Base-by-base conservation (phyloP, 2,888 invertebrate genomes). In the Scaptomyza reducta region DNA sequence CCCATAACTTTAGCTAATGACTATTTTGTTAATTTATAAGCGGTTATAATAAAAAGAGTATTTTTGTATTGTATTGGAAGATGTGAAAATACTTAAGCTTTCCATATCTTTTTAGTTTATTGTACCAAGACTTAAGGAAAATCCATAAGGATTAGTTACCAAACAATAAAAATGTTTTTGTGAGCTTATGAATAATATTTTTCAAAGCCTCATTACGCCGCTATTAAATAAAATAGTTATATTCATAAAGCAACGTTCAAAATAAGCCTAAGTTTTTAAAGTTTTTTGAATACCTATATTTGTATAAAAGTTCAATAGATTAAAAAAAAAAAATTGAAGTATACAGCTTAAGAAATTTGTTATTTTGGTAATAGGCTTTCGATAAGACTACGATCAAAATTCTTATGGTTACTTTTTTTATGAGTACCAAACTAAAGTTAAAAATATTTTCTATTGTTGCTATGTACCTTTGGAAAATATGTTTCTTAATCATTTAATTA, bases 1-100 rank as follows among this genome's bases (percentile, higher is more conserved):
- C 11, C 18, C 42, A 29, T 62, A 49, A 59, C 29, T 14, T 41
- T 6, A 59, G 6, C 50, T 38, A 25, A 60, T 49, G 50, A 14
- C 22, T 9, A 16, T 27, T 38, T 31, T 13, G 27, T 59, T 29
- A 29, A n/a, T 13, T 22, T 29, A 6, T 35, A 14, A 27, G 41
- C 33, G 14, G 11, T 27, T 41, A 18, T 33, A 59, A 18, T 10
- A 22, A 41, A 47, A 14, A 42, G 10, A 18, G 10, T 18, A 13
- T 47, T 18, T 49, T 49, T 18, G 33, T 22, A 18, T 33, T n/a
- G 13, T 31, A 13, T 41, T 5, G 11, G 9, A 31, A 6, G 9
- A 18, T 22, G 18, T n/a, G 33, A 49, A 51, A 53, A 18, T 11
- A 41, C 18, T 4, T 9, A 40, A 29, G 6, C 14, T 11, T 13